Percentiles rank a stretch among this genome's conserved stretches.
Conservation (phyloP, 2,797 vertebrate species). For the Kryptolebias ocellatus region DNA sequence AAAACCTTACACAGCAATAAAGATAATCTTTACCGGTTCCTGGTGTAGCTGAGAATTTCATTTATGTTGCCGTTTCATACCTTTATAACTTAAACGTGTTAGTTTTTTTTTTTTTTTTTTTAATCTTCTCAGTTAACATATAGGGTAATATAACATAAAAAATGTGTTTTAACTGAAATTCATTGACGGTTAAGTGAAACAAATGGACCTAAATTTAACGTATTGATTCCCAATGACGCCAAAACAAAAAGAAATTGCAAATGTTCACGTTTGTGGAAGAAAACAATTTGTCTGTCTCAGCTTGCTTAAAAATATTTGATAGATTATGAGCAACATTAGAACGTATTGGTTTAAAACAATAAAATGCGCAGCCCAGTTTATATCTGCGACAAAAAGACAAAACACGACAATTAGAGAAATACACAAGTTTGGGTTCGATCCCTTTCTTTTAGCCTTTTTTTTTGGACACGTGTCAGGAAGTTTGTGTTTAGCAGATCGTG, state of each 20-base stretch:
- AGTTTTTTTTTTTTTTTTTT: not conserved
- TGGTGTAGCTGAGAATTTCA: slow-evolving; percentile 26
- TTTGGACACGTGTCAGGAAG: slow-evolving; percentile 13
- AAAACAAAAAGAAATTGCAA: not conserved
- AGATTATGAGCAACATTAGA: not conserved
- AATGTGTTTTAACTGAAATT: not conserved
- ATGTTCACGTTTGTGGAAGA: not conserved
- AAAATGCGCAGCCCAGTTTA: not conserved
- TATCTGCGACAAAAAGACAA: not conserved
- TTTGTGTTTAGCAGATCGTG: slow-evolving; percentile 16
- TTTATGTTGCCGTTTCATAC: slow-evolving; percentile 7
- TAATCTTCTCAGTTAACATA: not conserved
- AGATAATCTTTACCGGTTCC: slow-evolving; percentile 26
- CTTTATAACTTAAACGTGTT: not conserved
- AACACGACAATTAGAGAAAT: not conserved
- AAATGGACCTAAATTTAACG: fast-evolving
- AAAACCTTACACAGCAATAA: slow-evolving; percentile 42
- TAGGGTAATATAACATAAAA: not conserved
- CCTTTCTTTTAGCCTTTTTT: not conserved
- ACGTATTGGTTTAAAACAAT: not conserved
- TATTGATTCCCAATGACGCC: not conserved
- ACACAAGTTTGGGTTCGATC: not conserved
- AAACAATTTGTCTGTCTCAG: not conserved
- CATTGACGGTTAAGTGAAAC: not conserved
- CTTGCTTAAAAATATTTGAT: not conserved